Base-by-base conservation (phyloP, 2,797 vertebrate species). In the Chanos chanos region DNA sequence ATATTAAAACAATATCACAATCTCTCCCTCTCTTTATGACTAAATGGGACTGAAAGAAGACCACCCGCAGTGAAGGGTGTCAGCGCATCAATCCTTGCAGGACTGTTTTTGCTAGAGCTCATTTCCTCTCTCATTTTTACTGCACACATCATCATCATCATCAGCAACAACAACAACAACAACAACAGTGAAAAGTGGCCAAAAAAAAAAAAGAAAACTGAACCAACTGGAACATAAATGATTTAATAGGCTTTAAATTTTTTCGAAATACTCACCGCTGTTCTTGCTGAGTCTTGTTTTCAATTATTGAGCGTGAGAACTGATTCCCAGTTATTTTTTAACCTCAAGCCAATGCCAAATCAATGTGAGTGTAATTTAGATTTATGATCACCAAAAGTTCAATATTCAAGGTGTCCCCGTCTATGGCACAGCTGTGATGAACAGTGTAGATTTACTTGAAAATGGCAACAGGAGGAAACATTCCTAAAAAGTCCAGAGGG, bases 101-200 rank as follows among this genome's bases (percentile, higher is more conserved):
- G 62, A 49, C 53, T 61, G 37, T 70, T n/a, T n/a, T 74, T 43
- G 55, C 66, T 61, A 55, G 31, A 74, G 28, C 62, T 75, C 70
- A 75, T 75, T 79, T 73, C 66, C 61, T 37, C 40, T 49, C 64
- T 58, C 53, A 43, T 64, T 77, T 41, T 64, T 43, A 47, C 15
- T 18, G 13, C 60, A 57, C 34, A 43, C 36, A 43, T 50, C 61
- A 64, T 43, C 56, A 61, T 45, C 24, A 13, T 44, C 39, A 54
- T 51, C 27, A 51, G 44, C 15, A 28, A 31, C 27, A 16, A 34
- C 48, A 18, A 33, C 10, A 18, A 33, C 10, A 13, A 41, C 5
- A 22, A 8, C 5, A 19, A 41, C 10, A 40, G 31, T 36, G 28
- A 39, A 45, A 60, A 45, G 40, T 43, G 13, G 9, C n/a, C n/a